These are phyloP conservation scores for Brachionus rubens DNA, from an alignment of 1,140 invertebrate species.

Conservation along the genomic window DNA sequence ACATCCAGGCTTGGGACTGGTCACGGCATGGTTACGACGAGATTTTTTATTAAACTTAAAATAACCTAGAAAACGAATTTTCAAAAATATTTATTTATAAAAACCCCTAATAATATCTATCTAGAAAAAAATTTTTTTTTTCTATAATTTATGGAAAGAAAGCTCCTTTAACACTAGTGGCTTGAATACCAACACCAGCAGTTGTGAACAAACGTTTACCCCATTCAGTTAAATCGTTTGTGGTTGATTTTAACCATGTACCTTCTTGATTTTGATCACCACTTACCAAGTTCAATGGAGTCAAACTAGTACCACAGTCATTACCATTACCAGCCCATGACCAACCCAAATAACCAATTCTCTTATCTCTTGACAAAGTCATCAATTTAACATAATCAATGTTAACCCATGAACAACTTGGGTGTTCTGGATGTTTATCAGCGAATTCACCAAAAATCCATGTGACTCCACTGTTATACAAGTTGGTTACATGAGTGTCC, in stretches of 20 bases:
- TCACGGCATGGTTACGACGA: too few species aligned
- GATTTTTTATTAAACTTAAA: too few species aligned
- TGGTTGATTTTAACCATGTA: slow-evolving; percentile 18
- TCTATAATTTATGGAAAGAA: background rate
- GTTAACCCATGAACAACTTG: slow-evolving; percentile 1
- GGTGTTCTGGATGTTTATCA: background rate
- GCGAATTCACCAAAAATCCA: slow-evolving; percentile 12
- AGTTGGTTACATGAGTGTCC: background rate
- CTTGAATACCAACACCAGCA: background rate
- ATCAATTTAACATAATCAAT: background rate
- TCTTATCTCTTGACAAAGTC: background rate
- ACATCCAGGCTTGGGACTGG: too few species aligned
- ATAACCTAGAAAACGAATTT: too few species aligned
- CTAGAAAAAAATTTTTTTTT: too few species aligned
- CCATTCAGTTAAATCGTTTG: slow-evolving; percentile 13
- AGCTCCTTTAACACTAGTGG: background rate
- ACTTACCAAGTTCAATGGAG: background rate
- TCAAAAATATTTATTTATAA: too few species aligned
- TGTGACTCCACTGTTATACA: background rate
- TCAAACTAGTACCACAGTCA: background rate
- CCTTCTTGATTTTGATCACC: slow-evolving; percentile 26
- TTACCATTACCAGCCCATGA: slow-evolving; percentile 30
- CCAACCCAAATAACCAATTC: slow-evolving; percentile 24
- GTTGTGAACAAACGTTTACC: slow-evolving; percentile 1
- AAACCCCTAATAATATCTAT: too few species aligned